Evolutionary conservation across 1,140 invertebrate species (phyloP), one percentile per base, ranked within the genome.

Genomic region (Manduca sexta): DNA sequence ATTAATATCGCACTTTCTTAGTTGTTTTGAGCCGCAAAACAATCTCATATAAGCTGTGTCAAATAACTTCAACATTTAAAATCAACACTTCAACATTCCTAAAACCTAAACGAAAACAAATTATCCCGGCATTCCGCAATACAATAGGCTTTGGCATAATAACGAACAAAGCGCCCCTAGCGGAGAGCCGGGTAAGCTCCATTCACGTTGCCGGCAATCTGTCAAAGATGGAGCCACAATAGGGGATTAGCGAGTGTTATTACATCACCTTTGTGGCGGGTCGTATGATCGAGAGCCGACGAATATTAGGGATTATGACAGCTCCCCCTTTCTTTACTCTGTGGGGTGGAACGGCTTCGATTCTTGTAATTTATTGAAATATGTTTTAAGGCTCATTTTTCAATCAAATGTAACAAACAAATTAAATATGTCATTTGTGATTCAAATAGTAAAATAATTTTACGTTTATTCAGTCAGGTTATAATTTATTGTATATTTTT

Each of bases 221-320:
- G 77, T 78, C 80, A 80, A 76, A 82, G 80, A 76, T 82, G 78
- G 74, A 71, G 75, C 70, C 56, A 84, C 80, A 82, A 84, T 84
- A 51, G 67, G 52, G 80, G 78, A 84, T 84, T 80, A 84, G 76
- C 67, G 64, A 51, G 54, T 58, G 79, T 76, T 84, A 84, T 84
- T 84, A 80, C 80, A 65, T 64, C 80, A 80, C 77, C 71, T 80
- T 84, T 84, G 80, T 83, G 71, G 57, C 56, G 52, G 58, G 62
- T 51, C 55, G 69, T 82, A 80, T 82, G 79, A 83, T 83, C 71
- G 76, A 70, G 71, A 64, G 60, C 58, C 47, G 51, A 57, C 49
- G 65, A 80, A 84, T 84, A 84, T 84, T 80, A 70, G 56, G 80
- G 80, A 82, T 84, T 84, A 84, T 79, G 62, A 77, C 74, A 50